These are phyloP conservation scores for Nemopilema nomurai DNA, from an alignment of 30 jellyfish, hydroid and myxozoan genomes.

Conservation along the genomic window DNA sequence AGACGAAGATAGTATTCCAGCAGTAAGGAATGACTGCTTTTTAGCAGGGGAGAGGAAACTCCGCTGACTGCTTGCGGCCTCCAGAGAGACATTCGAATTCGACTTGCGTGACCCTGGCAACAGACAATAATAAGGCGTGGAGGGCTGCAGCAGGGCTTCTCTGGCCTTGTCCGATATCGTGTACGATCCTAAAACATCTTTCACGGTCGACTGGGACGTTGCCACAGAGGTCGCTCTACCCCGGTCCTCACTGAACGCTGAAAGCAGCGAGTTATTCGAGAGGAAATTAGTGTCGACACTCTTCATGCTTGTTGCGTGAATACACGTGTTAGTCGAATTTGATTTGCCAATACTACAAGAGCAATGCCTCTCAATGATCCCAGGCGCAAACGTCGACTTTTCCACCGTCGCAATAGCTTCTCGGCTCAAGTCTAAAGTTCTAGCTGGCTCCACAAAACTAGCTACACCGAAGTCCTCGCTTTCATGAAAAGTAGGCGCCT, in stretches of 20 bases:
- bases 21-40: neutral
- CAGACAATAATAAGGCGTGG: conserved; percentile 43
- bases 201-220: conserved; percentile 12
- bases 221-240: conserved; percentile 12
- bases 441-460: conserved; percentile 11
- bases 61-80: conserved; percentile 5
- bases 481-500: conserved; percentile 3
- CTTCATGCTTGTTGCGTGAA: conserved; percentile 64
- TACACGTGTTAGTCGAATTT: conserved; percentile 49
- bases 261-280: conserved; percentile 37
- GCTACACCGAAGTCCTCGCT: conserved; percentile 8
- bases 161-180: conserved; percentile 35
- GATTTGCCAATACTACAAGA: conserved; percentile 43
- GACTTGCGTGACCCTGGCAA: conserved; percentile 56
- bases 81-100: conserved; percentile 10
- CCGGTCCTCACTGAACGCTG: conserved; percentile 55
- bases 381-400: conserved; percentile 7
- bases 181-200: conserved; percentile 31
- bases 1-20: conserved; percentile 21
- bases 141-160: conserved; percentile 47
- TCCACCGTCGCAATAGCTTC: neutral
- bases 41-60: conserved; percentile 5
- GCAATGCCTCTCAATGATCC: conserved; percentile 45
- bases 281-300: conserved; percentile 48
- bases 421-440: neutral